Base-by-base conservation (phyloP, 2,888 invertebrate species). In the Agrypnus murinus region DNA sequence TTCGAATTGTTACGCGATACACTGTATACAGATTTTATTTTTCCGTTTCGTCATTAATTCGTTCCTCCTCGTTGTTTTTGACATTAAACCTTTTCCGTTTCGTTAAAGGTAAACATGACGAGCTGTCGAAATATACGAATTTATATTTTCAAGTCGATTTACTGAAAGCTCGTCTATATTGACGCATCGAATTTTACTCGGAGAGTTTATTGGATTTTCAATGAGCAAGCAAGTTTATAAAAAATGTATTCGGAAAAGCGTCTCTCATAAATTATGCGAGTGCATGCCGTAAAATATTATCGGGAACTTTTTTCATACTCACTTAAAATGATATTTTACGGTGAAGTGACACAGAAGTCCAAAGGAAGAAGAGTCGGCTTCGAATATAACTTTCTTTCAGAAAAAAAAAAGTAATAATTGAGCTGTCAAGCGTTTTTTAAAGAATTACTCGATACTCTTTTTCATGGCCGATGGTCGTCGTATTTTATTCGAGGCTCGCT, bases 241-340 rank as follows among this genome's bases (percentile, higher is more conserved):
- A 45, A 60, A 60, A 60, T 60, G 32, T 60, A 45, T 40, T 10
- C 7, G 45, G 19, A 25, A 12, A 45, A 7, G 60, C 25, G 25
- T 25, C 25, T 10, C 45, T 45, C 60, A 60, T 60, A 60, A 60
- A 60, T 60, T 60, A 60, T 60, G 60, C 45, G 45, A 60, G 15
- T 60, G 25, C 31, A 32, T 32, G 31, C 45, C 40, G 9, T 60
- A 32, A 60, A 60, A 45, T 45, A 60, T 60, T 40, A 58, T 60
- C 60, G 45, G 8, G 43, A 38, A 50, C 36, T 63, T 50, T 48
- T 63, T 48, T 55, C 55, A 55, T 55, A 31, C 36, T 38, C 55
- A 55, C 55, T 55, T 36, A 17, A 15, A 50, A 31, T 34, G 36
- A 55, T 55, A 55, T 55, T 55, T 55, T 36, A 58, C 58, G 43